Evolutionary conservation across 2,113 vertebrate species (phyloP).

Genomic region (Pelvicachromis taeniatus): DNA sequence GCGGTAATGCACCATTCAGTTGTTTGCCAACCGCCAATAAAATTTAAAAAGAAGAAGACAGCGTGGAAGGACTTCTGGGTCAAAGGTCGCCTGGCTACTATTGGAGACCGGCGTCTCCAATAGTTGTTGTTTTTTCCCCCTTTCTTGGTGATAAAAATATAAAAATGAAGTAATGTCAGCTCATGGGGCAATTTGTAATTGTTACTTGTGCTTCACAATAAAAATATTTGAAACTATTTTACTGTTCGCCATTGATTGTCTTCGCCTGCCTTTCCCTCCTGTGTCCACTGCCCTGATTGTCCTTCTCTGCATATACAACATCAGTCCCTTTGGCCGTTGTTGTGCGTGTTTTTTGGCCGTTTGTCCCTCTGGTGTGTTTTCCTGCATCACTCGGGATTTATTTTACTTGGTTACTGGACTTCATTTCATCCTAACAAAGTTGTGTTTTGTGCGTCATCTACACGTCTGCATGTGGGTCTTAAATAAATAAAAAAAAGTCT

Average conservation of each 20-base stretch:
- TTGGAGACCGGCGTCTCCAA: too few relatives aligned
- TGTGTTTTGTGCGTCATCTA: not conserved
- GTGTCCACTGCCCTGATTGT: not conserved
- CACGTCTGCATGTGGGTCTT: not conserved
- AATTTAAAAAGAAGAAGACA: too few relatives aligned
- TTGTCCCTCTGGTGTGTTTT: not conserved
- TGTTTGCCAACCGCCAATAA: too few relatives aligned
- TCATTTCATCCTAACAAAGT: not conserved
- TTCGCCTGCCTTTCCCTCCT: not conserved
- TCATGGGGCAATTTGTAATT: too few relatives aligned
- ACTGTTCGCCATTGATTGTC: not conserved
- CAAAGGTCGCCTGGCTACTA: too few relatives aligned
- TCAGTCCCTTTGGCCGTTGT: not conserved
- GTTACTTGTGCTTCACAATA: too few relatives aligned
- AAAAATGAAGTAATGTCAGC: too few relatives aligned
- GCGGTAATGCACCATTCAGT: too few relatives aligned
- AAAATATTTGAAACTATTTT: not conserved
- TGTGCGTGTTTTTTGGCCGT: not conserved
- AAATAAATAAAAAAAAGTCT: not conserved
- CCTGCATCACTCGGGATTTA: not conserved
- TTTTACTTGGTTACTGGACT: not conserved
- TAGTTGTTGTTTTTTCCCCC: too few relatives aligned
- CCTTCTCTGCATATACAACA: not conserved
- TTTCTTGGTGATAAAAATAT: too few relatives aligned
- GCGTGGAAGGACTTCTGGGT: too few relatives aligned